Base-by-base conservation (phyloP, 2,113 vertebrate genomes). In the Formicarius rufipectus region DNA sequence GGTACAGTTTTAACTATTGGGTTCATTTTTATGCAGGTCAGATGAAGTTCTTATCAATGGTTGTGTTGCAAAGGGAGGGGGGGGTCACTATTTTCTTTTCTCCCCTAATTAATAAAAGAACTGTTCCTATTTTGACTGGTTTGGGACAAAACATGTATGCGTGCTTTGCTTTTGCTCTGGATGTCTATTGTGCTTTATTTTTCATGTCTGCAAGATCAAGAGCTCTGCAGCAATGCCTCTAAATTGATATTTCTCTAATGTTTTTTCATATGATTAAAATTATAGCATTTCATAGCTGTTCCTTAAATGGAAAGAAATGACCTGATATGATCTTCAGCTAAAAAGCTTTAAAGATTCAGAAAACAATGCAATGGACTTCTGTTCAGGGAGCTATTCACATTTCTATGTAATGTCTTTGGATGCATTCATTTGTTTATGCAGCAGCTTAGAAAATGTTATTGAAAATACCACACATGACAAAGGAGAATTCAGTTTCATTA, bases 401-500 rank as follows among this genome's bases (percentile, higher is more conserved):
- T 89, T 95, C 74, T 91, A 0, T 86, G 79, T 96, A 81, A 60
- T 79, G 72, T 86, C 69, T 95, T 91, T 67, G 53, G 53, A 77
- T 89, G n/a, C 37, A 85, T 95, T 96, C 90, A 67, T 84, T 97
- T 97, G 76, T 97, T 97, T 97, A 84, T 92, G 87, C 78, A 94
- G 39, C n/a, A 96, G 63, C 79, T 96, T 96, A 69, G 84, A 97
- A 89, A 90, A 72, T 85, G 83, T 91, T 97, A 84, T 86, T 93
- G 92, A 96, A 97, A 97, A 94, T 87, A 93, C 77, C 53, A 66
- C 63, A 92, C 66, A 83, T 56, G 75, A 90, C 64, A 95, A 94
- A 96, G 64, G 91, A 96, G 72, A 96, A 95, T 93, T 77, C 91
- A 90, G 71, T 96, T 97, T 97, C 87, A 78, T 97, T 97, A 95